Conservation (phyloP, 2,888 invertebrate species). For the Eustalomyia histrio region DNA sequence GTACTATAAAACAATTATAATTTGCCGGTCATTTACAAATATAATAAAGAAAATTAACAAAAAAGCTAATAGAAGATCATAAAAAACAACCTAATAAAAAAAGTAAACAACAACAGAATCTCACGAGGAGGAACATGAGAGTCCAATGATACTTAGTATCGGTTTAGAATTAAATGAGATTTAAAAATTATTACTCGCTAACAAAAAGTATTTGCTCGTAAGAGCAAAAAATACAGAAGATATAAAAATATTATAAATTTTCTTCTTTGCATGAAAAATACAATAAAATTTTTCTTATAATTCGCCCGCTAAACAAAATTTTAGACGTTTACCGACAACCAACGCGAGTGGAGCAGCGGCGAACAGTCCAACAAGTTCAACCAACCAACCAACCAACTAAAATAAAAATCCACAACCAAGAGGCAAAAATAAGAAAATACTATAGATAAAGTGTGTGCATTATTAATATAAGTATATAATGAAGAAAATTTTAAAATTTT, state of each 20-base stretch:
- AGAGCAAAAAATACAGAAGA: constrained; percentile 27
- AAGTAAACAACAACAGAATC: constrained; percentile 35
- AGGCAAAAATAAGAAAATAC: not conserved
- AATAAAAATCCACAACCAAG: constrained; percentile 24
- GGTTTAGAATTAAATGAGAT: not conserved
- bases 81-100: not conserved
- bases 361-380: constrained; percentile 34
- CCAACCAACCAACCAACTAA: constrained; percentile 16
- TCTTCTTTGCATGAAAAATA: constrained; percentile 13
- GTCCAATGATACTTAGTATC: not conserved
- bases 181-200: not conserved
- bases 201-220: constrained; percentile 6
- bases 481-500: constrained; percentile 6
- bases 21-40: not conserved
- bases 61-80: not conserved
- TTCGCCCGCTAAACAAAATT: constrained; percentile 53
- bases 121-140: constrained; percentile 9
- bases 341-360: constrained; percentile 49
- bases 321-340: constrained; percentile 59
- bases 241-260: constrained; percentile 54
- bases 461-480: no score
- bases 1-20: not conserved
- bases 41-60: not conserved
- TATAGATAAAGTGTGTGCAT: constrained; percentile 8
- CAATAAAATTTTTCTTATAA: constrained; percentile 52